Base-by-base conservation (phyloP, 2,113 vertebrate species). In the Bufo bufo region DNA sequence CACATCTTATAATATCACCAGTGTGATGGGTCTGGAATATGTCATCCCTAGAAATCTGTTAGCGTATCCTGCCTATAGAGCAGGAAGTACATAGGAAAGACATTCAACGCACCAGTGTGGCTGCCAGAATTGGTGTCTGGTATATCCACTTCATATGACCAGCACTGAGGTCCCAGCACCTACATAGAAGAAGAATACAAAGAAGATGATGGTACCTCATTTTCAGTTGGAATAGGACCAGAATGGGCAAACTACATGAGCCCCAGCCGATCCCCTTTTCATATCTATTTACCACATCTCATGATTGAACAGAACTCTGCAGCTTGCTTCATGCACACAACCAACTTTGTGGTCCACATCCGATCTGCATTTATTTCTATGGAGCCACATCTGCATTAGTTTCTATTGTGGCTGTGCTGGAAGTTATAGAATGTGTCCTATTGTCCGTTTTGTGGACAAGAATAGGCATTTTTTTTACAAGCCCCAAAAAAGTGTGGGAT, bases 81-180 rank as follows among this genome's bases (percentile, higher is more conserved):
- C 2, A 17, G 33, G 2, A 12, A 2, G 17, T 4, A 43, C 20
- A 4, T 0, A 61, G 16, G 3, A 52, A 19, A 45, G 13, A 81
- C 47, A 5, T 20, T 61, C 16, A 58, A 69, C 94, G 93, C 91
- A 96, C 96, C 90, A 96, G 91, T 90, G 96, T 95, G 78, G 95
- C 94, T 47, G 94, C 93, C 78, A 96, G 91, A 89, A 96, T 96
- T 47, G 96, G 96, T 75, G 96, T 95, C 91, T 96, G 96, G 90
- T 95, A 96, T 89, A 96, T 96, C 96, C 95, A 96, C 90, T 96
- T 96, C 63, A 96, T 92, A 58, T 95, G 95, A 23, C 96, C 96
- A 3, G 96, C 96, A 83, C 96, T 96, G 86, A 96, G 93, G 90
- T 96, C 96, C 96, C 96, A 96, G 85, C 96, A 96, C 89, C 96